phyloP scores from a whole-genome alignment of 2,113 vertebrate species.

The Melanocharis versteri region DNA sequence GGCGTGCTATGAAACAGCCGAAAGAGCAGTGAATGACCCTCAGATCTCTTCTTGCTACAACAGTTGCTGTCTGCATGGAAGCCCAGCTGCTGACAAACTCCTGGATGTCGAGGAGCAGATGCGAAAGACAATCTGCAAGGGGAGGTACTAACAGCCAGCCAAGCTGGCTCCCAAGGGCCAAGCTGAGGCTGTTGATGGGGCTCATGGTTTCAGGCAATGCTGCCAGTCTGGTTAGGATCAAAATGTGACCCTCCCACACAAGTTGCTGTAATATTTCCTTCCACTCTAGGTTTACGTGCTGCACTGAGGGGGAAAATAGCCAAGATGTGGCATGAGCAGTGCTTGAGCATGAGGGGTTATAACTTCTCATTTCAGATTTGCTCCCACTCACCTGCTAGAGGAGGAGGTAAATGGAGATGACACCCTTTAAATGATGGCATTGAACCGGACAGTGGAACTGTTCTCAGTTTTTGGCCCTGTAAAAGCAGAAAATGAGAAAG shows the following conservation, averaged over 20 bases:
- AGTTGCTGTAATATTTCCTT: background rate
- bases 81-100: background rate
- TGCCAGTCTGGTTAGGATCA: background rate
- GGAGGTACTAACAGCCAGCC: background rate
- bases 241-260: background rate
- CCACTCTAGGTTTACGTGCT: background rate
- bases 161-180: background rate
- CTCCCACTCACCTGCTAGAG: background rate
- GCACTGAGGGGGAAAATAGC: background rate
- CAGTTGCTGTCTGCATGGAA: background rate
- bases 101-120: background rate
- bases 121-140: background rate
- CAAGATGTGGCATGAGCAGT: background rate
- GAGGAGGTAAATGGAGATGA: background rate
- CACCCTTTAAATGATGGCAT: background rate
- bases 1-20: fast-evolving
- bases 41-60: background rate
- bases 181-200: background rate
- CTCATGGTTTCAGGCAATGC: background rate
- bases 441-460: background rate
- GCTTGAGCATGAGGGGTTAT: background rate
- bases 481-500: background rate
- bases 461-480: background rate
- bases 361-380: background rate
- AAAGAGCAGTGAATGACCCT: background rate